These are phyloP conservation scores for Apantesis nais DNA, from an alignment of 2,888 invertebrate species.

Conservation along the genomic window DNA sequence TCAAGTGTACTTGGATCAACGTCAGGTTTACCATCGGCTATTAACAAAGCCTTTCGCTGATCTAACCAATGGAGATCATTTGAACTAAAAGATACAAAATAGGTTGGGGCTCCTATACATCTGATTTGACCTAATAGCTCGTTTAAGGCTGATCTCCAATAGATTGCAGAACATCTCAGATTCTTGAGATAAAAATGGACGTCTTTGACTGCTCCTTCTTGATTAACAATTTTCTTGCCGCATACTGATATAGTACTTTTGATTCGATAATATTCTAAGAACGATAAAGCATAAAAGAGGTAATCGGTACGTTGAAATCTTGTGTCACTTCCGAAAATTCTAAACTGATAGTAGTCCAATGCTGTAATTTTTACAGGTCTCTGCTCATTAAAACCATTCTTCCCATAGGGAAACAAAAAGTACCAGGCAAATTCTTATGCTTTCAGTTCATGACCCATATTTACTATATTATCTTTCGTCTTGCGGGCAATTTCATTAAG, in stretches of 20 bases:
- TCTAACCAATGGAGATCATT: constrained; percentile 51
- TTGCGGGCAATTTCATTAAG: no score
- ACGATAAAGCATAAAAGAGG: no score
- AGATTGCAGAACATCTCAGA: constrained; percentile 30
- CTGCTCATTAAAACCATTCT: no score
- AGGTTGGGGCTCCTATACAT: constrained; percentile 42
- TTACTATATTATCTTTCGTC: no score
- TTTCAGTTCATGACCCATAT: no score
- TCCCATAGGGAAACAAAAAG: no score
- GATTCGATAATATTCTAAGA: no score
- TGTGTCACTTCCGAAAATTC: no score
- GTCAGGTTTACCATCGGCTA: constrained; percentile 14
- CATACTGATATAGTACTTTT: background rate
- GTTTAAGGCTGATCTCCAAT: constrained; percentile 32
- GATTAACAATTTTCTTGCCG: constrained; percentile 13
- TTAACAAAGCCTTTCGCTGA: constrained; percentile 23
- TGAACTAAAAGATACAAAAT: constrained; percentile 32
- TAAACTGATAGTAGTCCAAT: no score
- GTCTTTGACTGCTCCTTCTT: constrained; percentile 15
- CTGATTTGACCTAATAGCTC: constrained; percentile 42
- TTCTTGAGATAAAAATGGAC: constrained; percentile 21
- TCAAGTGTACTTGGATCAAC: constrained; percentile 9
- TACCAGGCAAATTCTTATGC: no score
- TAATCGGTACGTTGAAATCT: no score
- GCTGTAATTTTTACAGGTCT: no score